These are phyloP conservation scores for Rynchops niger DNA, from an alignment of 2,113 vertebrate species.

Conservation along the genomic window DNA sequence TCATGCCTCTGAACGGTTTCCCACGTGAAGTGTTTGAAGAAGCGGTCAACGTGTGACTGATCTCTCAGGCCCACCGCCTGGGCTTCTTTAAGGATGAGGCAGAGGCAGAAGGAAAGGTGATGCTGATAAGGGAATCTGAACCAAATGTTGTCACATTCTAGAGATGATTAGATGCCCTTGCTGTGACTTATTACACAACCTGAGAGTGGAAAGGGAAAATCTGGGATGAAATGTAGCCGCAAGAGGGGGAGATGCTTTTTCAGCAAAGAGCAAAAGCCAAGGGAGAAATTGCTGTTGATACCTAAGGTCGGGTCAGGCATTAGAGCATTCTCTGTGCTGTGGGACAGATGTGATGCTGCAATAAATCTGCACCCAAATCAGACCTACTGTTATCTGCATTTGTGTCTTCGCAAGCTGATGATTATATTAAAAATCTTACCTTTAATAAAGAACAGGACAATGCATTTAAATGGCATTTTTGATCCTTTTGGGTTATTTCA, in stretches of 20 bases:
- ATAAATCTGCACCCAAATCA: neutral
- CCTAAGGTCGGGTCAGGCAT: accelerated
- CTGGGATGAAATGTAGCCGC: constrained; percentile 65
- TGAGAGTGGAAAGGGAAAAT: constrained; percentile 34
- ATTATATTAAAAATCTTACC: neutral
- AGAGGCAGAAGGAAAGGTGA: constrained; percentile 61
- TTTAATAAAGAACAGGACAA: neutral
- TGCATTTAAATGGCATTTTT: neutral
- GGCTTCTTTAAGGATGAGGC: constrained; percentile 51
- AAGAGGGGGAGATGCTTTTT: neutral
- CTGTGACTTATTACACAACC: constrained; percentile 61
- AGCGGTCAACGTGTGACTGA: constrained; percentile 75
- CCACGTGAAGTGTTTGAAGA: constrained; percentile 73
- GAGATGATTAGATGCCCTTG: constrained; percentile 74
- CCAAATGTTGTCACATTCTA: constrained; percentile 76
- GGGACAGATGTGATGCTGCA: neutral
- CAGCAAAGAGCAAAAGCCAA: constrained; percentile 4
- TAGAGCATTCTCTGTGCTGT: neutral
- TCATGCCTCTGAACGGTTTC: constrained; percentile 67
- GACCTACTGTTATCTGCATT: neutral
- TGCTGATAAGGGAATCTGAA: constrained; percentile 74
- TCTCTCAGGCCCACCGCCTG: constrained; percentile 42
- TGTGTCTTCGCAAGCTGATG: neutral
- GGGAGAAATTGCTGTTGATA: neutral
- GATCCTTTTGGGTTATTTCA: neutral